Conservation (phyloP, 2,888 invertebrate species). For the Drosophila seclusa region DNA sequence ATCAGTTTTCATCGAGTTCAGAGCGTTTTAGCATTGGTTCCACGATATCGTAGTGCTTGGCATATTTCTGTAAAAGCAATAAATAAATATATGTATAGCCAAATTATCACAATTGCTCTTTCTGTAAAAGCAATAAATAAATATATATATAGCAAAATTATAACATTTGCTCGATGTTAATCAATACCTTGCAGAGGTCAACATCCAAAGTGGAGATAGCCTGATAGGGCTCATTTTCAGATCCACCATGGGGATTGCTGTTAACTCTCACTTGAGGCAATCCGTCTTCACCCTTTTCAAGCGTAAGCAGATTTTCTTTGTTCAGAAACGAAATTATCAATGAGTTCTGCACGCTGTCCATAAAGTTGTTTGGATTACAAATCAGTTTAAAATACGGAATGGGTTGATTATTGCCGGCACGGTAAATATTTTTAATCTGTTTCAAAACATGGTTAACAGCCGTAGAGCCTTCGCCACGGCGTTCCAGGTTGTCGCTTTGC, state of each 20-base stretch:
- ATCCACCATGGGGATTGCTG: slow-evolving; percentile 34
- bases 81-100: not conserved
- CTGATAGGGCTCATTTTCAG: slow-evolving; percentile 65
- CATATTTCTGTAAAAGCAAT: slow-evolving; percentile 71
- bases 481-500: slow-evolving; percentile 84
- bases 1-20: slow-evolving; percentile 23
- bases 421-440: slow-evolving; percentile 84
- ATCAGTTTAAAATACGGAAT: slow-evolving; percentile 87
- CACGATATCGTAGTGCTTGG: slow-evolving; percentile 67
- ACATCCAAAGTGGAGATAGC: slow-evolving; percentile 76
- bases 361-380: slow-evolving; percentile 86
- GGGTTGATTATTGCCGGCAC: slow-evolving; percentile 83
- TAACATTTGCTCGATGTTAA: not conserved
- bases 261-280: slow-evolving; percentile 76
- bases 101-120: slow-evolving; percentile 23
- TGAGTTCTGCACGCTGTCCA: slow-evolving; percentile 87
- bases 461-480: slow-evolving; percentile 86
- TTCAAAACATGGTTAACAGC: slow-evolving; percentile 86
- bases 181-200: slow-evolving; percentile 66
- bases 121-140: slow-evolving; percentile 50
- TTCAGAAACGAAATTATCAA: slow-evolving; percentile 87
- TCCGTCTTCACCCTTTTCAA: slow-evolving; percentile 84
- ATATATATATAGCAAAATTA: not conserved
- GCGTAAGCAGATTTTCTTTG: slow-evolving; percentile 86
- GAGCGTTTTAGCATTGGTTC: slow-evolving; percentile 67